Evolutionary conservation across 2,797 vertebrate genomes (phyloP), one percentile per base, ranked within the genome.

Genomic region (Hafferia zeledoni): DNA sequence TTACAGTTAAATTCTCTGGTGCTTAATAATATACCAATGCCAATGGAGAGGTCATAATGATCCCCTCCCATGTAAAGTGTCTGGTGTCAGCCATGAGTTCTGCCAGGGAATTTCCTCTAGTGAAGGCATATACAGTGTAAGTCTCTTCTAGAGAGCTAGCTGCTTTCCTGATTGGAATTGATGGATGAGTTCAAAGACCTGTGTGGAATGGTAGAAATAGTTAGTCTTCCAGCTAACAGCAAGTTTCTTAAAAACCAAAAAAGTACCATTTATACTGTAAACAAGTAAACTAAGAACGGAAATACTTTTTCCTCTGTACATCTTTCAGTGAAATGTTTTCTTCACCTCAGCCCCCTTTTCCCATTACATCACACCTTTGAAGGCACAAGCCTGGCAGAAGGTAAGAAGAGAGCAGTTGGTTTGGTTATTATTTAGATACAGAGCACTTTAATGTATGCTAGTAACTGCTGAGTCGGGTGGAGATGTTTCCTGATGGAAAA

Each of bases 41-140:
- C 93, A 92, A 86, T 92, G 44, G 9, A 71, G 59, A 95, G 31
- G 70, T 79, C 83, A 77, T 90, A 84, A 93, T 72, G 71, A 90
- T 89, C 78, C 44, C 87, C 91, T 93, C 82, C 84, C 60, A 92
- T 2, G 0, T 60, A 39, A 90, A 75, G 25, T 17, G 64, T 30
- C 70, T 80, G 33, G 14, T 87, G 84, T 80, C 64, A 93, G 55
- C 71, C 56, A 13, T 10, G 35, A 75, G 53, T 31, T 83, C 65
- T 86, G 65, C 69, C 46, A 17, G 25, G 24, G 57, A 39, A 59
- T 85, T 70, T 74, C 56, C 37, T 77, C 49, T 52, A 65, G 41
- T 44, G 41, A 87, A 74, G 28, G 52, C 17, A 60, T 35, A 52
- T 5, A 33, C 2, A 52, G 22, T 13, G 13, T 55, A 68, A 12